A percentile compares a stretch with the other conserved stretches of the same genome.
These are phyloP conservation scores for Drosophila borborema DNA, from an alignment of 2,888 invertebrate genomes.

Conservation along the genomic window DNA sequence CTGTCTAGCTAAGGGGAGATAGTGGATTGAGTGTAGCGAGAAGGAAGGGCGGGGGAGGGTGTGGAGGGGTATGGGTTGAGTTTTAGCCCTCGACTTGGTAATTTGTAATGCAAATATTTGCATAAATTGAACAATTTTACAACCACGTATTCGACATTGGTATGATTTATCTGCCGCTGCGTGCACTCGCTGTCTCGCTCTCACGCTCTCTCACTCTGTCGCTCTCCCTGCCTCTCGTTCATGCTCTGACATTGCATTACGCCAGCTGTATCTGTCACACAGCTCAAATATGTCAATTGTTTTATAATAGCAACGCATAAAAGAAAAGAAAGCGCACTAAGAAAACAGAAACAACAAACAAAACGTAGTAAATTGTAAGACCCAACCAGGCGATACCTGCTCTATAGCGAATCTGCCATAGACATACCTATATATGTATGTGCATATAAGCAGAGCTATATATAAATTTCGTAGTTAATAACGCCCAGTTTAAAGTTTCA, in stretches of 20 bases:
- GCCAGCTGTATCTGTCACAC: slow-evolving; percentile 25
- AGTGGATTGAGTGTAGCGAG: neutral
- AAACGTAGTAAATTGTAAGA: slow-evolving; percentile 43
- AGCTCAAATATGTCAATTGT: slow-evolving; percentile 55
- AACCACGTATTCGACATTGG: slow-evolving; percentile 60
- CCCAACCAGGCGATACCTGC: slow-evolving; percentile 22
- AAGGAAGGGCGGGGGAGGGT: no score
- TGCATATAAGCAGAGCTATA: neutral
- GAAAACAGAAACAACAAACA: slow-evolving; percentile 8
- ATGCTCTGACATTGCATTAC: neutral
- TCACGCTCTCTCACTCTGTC: neutral
- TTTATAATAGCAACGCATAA: slow-evolving; percentile 46
- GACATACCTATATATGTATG: neutral
- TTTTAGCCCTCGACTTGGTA: slow-evolving; percentile 57
- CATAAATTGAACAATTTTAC: slow-evolving; percentile 66
- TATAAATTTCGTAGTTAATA: slow-evolving; percentile 6
- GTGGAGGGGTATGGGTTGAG: neutral
- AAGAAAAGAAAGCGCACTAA: slow-evolving; percentile 34
- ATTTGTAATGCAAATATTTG: slow-evolving; percentile 79
- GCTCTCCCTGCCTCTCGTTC: neutral
- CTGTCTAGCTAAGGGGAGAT: slow-evolving; percentile 11
- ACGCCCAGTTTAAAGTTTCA: slow-evolving; percentile 26
- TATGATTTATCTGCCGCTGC: slow-evolving; percentile 57
- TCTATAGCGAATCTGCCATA: slow-evolving; percentile 1
- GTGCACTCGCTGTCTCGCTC: neutral